Evolutionary conservation across 2,888 invertebrate species (phyloP).

Genomic region (Aporophyla lueneburgensis): DNA sequence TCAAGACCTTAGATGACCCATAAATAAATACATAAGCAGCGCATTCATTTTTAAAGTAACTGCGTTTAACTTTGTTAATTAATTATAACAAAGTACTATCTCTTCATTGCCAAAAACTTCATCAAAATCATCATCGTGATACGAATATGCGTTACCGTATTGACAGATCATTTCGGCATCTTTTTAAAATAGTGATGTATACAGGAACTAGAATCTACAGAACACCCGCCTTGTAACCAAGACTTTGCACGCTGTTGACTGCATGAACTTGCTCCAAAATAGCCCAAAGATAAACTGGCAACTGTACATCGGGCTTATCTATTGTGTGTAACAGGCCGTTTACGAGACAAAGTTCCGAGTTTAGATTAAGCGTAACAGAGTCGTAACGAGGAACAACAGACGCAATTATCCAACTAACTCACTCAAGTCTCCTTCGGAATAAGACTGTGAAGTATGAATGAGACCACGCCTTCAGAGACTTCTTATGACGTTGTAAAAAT

Average conservation of each 20-base stretch:
- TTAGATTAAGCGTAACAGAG: slow-evolving; percentile 76
- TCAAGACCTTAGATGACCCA: background rate
- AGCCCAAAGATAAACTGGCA: slow-evolving; percentile 56
- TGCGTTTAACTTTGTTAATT: too few relatives aligned
- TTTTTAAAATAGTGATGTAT: background rate
- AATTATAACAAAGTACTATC: too few relatives aligned
- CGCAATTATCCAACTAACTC: slow-evolving; percentile 78
- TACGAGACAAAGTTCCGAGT: slow-evolving; percentile 65
- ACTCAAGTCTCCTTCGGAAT: slow-evolving; percentile 65
- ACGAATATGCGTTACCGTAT: background rate
- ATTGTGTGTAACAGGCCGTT: slow-evolving; percentile 61
- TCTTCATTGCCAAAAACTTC: too few relatives aligned
- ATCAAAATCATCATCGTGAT: too few relatives aligned
- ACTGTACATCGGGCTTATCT: slow-evolving; percentile 62
- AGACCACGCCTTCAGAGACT: slow-evolving; percentile 1
- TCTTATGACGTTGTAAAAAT: background rate
- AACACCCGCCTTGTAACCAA: slow-evolving; percentile 13
- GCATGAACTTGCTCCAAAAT: slow-evolving; percentile 53
- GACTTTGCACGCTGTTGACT: slow-evolving; percentile 41
- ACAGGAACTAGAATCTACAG: background rate
- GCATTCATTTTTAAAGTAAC: background rate
- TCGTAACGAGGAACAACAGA: slow-evolving; percentile 70
- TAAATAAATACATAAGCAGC: background rate
- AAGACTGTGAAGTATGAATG: slow-evolving; percentile 37
- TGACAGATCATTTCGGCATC: background rate